Conservation (phyloP, 2,797 vertebrate genomes). For the Labeo calbasu region DNA sequence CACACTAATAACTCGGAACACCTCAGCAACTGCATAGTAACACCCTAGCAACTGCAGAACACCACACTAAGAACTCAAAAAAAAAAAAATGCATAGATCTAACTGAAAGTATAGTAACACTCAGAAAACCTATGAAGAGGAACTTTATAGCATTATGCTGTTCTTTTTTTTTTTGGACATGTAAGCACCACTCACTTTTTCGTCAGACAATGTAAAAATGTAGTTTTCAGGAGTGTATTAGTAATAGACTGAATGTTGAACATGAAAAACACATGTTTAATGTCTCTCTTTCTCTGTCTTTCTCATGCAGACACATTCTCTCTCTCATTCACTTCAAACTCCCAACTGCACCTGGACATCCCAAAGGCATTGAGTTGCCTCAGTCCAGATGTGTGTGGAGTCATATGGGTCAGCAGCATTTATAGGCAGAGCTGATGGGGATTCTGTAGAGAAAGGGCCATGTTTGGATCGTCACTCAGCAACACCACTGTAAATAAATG, state of each 20-base stretch:
- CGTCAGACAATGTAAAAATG: background rate
- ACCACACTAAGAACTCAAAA: no score
- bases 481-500: constrained; percentile 52
- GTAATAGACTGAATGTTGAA: constrained; percentile 6
- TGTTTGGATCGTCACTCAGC: constrained; percentile 57
- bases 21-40: background rate
- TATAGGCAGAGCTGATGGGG: constrained; percentile 32
- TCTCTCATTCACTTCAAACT: constrained; percentile 37
- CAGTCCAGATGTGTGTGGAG: constrained; percentile 63
- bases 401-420: constrained; percentile 59
- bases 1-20: no score
- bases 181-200: background rate
- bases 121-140: background rate
- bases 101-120: no score
- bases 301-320: constrained; percentile 5
- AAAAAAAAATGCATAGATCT: background rate
- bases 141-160: background rate
- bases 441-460: constrained; percentile 34
- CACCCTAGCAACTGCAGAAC: background rate
- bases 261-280: constrained; percentile 36
- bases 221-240: background rate
- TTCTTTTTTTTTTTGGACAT: background rate
- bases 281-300: background rate
- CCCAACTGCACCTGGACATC: constrained; percentile 70
- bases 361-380: constrained; percentile 55